phyloP scores from a whole-genome alignment of 2,113 vertebrate genomes.

The Octodon degus region DNA sequence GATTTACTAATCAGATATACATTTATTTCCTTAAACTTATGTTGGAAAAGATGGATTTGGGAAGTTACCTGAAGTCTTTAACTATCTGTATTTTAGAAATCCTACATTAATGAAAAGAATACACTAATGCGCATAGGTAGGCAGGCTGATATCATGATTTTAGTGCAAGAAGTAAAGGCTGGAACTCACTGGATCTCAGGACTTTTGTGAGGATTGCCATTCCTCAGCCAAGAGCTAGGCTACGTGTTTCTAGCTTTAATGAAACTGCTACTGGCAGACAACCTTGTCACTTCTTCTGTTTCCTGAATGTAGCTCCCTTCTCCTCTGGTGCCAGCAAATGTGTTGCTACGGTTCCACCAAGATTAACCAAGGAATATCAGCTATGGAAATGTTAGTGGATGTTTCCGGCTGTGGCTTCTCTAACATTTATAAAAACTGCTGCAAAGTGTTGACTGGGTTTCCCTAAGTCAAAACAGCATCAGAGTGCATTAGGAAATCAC shows the following conservation, averaged over 20 bases:
- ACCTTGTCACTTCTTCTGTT: not conserved
- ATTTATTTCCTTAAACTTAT: conserved; percentile 7
- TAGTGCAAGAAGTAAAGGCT: not conserved
- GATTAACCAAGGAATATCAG: not conserved
- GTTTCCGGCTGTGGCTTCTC: not conserved
- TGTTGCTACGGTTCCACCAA: not conserved
- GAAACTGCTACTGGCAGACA: not conserved
- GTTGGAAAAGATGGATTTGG: not conserved
- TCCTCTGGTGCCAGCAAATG: not conserved
- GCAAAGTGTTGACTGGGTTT: not conserved
- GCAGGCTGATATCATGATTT: not conserved
- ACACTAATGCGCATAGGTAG: not conserved
- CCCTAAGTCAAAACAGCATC: not conserved
- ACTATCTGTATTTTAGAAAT: conserved; percentile 8
- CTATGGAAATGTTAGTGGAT: not conserved
- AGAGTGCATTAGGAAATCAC: not conserved
- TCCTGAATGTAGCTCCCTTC: not conserved
- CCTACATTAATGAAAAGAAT: not conserved
- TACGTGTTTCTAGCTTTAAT: not conserved
- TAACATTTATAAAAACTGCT: not conserved
- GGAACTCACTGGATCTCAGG: not conserved
- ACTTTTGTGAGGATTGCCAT: not conserved
- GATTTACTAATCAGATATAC: not conserved
- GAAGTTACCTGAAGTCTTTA: conserved; percentile 13
- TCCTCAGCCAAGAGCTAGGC: not conserved